These are phyloP conservation scores for Rhabditoides inermis DNA, from an alignment of 2,888 invertebrate genomes.

Conservation along the genomic window DNA sequence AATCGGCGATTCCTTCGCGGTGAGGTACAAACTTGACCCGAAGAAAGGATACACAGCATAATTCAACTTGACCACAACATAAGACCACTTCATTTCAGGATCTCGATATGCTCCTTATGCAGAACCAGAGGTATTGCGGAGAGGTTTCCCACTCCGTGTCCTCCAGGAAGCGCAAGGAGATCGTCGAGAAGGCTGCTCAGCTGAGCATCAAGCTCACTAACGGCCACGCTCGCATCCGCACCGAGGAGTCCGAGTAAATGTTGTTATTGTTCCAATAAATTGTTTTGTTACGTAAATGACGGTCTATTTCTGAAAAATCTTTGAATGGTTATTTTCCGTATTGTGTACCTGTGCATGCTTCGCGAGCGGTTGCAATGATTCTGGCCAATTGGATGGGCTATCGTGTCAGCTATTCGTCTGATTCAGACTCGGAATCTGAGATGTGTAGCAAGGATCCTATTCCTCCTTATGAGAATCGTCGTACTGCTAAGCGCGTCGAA, in stretches of 20 bases:
- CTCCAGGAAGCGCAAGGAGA: conserved; percentile 88
- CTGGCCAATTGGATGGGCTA: no score
- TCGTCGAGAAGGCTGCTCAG: conserved; percentile 83
- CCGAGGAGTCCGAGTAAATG: conserved; percentile 92
- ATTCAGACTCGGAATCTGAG: no score
- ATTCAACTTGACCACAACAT: no score
- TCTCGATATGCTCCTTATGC: conserved; percentile 95
- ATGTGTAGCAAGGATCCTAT: no score
- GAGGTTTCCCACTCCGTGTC: conserved; percentile 96
- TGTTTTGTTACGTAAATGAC: conserved; percentile 50
- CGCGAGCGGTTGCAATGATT: no score
- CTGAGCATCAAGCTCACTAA: conserved; percentile 90
- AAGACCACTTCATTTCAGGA: conserved; percentile 67
- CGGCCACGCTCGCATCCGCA: conserved; percentile 85
- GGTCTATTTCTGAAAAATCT: conserved; percentile 5
- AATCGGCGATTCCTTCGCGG: no score
- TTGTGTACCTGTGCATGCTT: no score
- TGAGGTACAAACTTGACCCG: no score
- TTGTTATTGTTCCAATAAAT: conserved; percentile 38
- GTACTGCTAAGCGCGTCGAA: conserved; percentile 19
- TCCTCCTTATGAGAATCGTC: no score
- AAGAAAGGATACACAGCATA: no score
- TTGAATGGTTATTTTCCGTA: conserved; percentile 1
- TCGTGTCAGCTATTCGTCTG: no score
- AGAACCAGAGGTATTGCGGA: conserved; percentile 90